phyloP scores from a whole-genome alignment of 2,888 invertebrate species.

The Tubiluchus corallicola region DNA sequence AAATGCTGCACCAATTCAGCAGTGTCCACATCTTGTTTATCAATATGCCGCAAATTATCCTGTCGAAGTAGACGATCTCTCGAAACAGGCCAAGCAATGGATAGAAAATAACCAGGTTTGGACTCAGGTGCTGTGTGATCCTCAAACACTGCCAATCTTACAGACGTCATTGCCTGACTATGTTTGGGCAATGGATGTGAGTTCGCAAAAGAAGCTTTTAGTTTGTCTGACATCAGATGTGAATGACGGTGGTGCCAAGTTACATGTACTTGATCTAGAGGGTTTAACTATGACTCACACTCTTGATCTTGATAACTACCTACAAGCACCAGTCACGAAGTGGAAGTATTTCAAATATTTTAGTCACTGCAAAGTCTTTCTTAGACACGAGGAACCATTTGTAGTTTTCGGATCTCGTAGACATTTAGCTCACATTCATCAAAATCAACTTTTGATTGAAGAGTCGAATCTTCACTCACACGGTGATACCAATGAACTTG shows the following conservation, averaged over 20 bases:
- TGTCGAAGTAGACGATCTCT: neutral
- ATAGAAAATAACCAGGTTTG: neutral
- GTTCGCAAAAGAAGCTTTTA: neutral
- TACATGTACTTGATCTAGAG: neutral
- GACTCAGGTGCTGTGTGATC: neutral
- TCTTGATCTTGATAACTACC: neutral
- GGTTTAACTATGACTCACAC: neutral
- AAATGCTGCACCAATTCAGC: neutral
- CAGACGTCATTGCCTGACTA: neutral
- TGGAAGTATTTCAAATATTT: neutral
- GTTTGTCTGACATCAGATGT: neutral
- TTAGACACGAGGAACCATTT: neutral
- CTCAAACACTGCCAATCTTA: neutral
- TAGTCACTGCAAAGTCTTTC: neutral
- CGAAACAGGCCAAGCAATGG: neutral
- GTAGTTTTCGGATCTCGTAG: neutral
- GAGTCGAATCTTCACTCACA: too few species aligned
- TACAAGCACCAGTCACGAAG: neutral
- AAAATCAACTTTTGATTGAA: neutral
- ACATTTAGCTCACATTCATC: neutral
- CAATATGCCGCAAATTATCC: slow-evolving; percentile 1
- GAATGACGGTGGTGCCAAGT: neutral
- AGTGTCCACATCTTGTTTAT: neutral
- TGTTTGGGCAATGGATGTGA: neutral
- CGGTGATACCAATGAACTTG: neutral